Evolutionary conservation across 2,113 vertebrate genomes (phyloP).

Genomic region (Gymnocephalus cernua): DNA sequence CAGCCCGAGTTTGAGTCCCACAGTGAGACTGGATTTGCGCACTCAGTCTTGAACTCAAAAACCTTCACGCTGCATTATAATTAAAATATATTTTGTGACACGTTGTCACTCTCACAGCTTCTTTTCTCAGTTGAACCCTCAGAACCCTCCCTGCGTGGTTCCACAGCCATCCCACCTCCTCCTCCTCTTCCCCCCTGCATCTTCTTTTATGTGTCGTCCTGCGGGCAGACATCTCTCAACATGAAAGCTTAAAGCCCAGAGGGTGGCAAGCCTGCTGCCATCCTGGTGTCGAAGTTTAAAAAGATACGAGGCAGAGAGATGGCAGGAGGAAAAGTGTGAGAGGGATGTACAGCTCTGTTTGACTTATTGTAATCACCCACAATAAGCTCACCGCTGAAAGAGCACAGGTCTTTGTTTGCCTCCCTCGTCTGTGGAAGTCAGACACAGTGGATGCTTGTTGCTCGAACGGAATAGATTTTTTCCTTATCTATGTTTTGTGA

Average conservation of each 20-base stretch:
- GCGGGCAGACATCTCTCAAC: constrained; percentile 43
- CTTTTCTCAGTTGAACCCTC: neutral
- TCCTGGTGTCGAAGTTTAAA: constrained; percentile 14
- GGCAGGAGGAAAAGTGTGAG: neutral
- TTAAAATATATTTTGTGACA: neutral
- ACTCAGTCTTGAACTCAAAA: neutral
- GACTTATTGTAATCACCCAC: constrained; percentile 32
- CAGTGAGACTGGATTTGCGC: neutral
- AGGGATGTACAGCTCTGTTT: constrained; percentile 9
- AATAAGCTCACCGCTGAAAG: neutral
- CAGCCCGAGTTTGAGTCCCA: neutral
- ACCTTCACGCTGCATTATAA: neutral
- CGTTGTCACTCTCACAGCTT: constrained; percentile 7
- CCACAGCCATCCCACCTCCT: constrained; percentile 7
- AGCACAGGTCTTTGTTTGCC: neutral
- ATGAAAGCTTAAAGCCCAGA: constrained; percentile 35
- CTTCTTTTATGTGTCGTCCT: constrained; percentile 43
- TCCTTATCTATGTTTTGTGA: neutral
- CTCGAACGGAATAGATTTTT: neutral
- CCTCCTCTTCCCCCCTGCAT: neutral
- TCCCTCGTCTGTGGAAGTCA: neutral
- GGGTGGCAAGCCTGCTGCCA: constrained; percentile 44
- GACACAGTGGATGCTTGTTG: neutral
- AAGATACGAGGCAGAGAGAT: neutral
- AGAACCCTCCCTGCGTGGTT: neutral